These are phyloP conservation scores for Erpobdella octoculata DNA, from an alignment of 2,888 invertebrate species.

Conservation along the genomic window DNA sequence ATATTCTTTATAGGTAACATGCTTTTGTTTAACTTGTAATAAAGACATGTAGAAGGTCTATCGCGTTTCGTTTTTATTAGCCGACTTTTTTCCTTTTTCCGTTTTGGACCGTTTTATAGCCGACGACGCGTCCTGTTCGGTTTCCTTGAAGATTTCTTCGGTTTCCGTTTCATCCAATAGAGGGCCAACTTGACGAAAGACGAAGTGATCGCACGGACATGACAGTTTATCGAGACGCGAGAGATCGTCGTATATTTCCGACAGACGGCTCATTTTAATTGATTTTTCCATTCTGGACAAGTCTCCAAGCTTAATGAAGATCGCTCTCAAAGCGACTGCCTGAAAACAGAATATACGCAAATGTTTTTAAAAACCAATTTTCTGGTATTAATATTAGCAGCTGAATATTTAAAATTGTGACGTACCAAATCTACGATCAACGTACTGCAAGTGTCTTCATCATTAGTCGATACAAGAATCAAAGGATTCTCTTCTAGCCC, in stretches of 20 bases:
- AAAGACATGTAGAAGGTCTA: not conserved
- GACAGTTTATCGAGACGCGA: not conserved
- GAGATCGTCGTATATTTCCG: conserved; percentile 9
- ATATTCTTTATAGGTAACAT: no score
- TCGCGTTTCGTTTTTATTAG: not conserved
- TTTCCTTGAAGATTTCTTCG: not conserved
- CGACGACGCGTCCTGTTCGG: not conserved
- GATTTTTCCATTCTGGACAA: conserved; percentile 9
- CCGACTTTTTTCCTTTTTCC: not conserved
- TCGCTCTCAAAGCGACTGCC: conserved; percentile 23
- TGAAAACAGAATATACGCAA: not conserved
- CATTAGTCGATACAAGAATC: not conserved
- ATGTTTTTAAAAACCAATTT: conserved; percentile 3
- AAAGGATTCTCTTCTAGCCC: not conserved
- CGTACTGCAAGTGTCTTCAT: conserved; percentile 8
- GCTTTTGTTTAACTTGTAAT: no score
- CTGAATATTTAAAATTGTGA: not conserved
- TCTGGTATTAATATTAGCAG: not conserved
- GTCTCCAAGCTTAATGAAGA: conserved; percentile 17
- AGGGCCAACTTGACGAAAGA: conserved; percentile 13
- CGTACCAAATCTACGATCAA: conserved; percentile 16
- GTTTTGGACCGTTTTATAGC: no score
- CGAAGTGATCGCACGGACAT: not conserved
- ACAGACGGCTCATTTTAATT: not conserved
- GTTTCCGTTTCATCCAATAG: not conserved